Conservation (phyloP, 2,888 invertebrate genomes). For the Scaptomyza flava region DNA sequence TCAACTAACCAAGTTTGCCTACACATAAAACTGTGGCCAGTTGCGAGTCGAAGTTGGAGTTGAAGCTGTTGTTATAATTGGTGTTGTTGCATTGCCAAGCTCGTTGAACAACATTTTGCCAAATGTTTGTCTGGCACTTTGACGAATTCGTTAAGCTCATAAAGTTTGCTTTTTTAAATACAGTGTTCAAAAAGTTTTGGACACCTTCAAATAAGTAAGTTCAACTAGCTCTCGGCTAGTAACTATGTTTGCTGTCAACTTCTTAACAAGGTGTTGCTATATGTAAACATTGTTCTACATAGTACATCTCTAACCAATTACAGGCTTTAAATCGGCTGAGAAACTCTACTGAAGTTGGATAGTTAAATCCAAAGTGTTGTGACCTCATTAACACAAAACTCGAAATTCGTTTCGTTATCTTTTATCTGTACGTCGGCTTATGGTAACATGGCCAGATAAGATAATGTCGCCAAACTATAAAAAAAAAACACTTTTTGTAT, state of each 20-base stretch:
- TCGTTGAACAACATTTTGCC: constrained; percentile 57
- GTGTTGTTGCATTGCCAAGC: constrained; percentile 42
- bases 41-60: constrained; percentile 17
- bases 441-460: constrained; percentile 61
- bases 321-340: not conserved
- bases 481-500: constrained; percentile 27
- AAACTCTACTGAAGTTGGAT: constrained; percentile 7
- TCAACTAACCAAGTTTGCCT: constrained; percentile 56
- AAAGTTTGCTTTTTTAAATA: constrained; percentile 40
- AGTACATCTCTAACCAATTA: constrained; percentile 7
- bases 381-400: constrained; percentile 64
- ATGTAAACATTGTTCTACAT: constrained; percentile 13
- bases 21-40: constrained; percentile 42
- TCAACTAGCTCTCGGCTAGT: constrained; percentile 17
- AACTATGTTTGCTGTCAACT: constrained; percentile 1
- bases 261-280: constrained; percentile 28
- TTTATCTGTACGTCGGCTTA: constrained; percentile 71
- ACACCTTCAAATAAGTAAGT: constrained; percentile 35
- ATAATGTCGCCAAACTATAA: constrained; percentile 48
- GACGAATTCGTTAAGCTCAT: constrained; percentile 55
- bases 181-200: constrained; percentile 55
- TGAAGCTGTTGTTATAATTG: constrained; percentile 34
- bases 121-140: constrained; percentile 73
- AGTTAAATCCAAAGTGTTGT: constrained; percentile 42
- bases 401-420: constrained; percentile 26